These are phyloP conservation scores for Rotaria sp. DNA, from an alignment of 2,888 invertebrate genomes.

Conservation along the genomic window DNA sequence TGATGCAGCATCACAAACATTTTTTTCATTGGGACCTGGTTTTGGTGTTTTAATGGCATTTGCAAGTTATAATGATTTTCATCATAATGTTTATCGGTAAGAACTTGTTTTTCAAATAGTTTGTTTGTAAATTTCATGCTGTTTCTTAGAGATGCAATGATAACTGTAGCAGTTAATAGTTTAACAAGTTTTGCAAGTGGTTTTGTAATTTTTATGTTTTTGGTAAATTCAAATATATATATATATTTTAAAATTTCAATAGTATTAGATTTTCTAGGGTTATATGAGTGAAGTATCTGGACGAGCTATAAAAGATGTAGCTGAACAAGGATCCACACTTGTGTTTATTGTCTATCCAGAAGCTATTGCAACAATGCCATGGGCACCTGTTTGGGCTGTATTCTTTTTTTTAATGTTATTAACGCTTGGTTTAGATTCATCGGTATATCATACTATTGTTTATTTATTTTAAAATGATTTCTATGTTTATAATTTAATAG, in stretches of 20 bases:
- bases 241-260: neutral
- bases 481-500: conserved; percentile 57
- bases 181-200: conserved; percentile 92
- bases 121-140: conserved; percentile 24
- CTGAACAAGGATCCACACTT: conserved; percentile 69
- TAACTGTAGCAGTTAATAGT: conserved; percentile 88
- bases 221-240: conserved; percentile 53
- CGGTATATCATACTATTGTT: conserved; percentile 63
- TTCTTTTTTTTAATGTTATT: conserved; percentile 98
- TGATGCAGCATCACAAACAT: conserved; percentile 95
- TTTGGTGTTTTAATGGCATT: conserved; percentile 92
- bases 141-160: conserved; percentile 72
- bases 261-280: conserved; percentile 58
- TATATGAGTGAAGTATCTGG: conserved; percentile 60
- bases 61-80: conserved; percentile 94
- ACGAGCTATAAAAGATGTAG: conserved; percentile 50
- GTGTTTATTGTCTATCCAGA: conserved; percentile 96
- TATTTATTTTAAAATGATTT: neutral
- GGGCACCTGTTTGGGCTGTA: conserved; percentile 89
- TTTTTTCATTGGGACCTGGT: conserved; percentile 93
- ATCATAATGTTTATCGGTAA: conserved; percentile 95
- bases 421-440: conserved; percentile 92
- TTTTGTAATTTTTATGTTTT: conserved; percentile 93
- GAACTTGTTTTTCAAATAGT: conserved; percentile 17
- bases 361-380: conserved; percentile 96